Base-by-base conservation (phyloP, 2,888 invertebrate genomes). In the Oscheius sp. region DNA sequence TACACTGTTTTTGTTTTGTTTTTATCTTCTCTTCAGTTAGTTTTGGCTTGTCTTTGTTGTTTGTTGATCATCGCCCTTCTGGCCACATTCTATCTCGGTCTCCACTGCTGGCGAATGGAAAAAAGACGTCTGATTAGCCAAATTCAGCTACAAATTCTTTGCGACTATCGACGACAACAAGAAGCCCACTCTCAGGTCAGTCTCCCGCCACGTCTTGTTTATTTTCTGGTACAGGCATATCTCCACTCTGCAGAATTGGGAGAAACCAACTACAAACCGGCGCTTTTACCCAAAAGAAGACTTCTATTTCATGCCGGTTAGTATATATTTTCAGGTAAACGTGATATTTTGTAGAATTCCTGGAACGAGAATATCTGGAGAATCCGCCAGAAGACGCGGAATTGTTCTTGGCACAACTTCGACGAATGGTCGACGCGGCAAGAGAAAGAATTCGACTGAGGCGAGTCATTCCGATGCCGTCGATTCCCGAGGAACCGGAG, bases 351-450 rank as follows among this genome's bases (percentile, higher is more conserved):
- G 45, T 16, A 52, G 59, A 61, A 46, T 71, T 61, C 35, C 95
- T 95, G 87, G 95, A 95, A 88, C 93, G 93, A 29, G 93, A 95
- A 82, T 89, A 94, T 59, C 91, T 95, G 88, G 91, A 93, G 93
- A 93, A 94, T 82, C 95, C 95, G 25, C 95, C 95, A 58, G 93
- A 94, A 53, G 94, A 94, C 69, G 95, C 95, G 27, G 90, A 95
- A 81, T 95, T 95, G 89, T 95, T 95, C 89, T 91, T 95, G 1
- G 77, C 74, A 45, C 87, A 88, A 91, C 94, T 95, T 77, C 92
- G 95, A n/a, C 52, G 76, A 58, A 78, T 79, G 56, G 73, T 81
- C 0, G 77, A 79, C 63, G 53, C 71, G 12, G 77, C 81, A 1
- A 73, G 72, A 29, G 80, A 84, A 61, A 73, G 86, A 7, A 81